Conservation (phyloP, 2,888 invertebrate species). For the Hermaeophaga mercurialis region DNA sequence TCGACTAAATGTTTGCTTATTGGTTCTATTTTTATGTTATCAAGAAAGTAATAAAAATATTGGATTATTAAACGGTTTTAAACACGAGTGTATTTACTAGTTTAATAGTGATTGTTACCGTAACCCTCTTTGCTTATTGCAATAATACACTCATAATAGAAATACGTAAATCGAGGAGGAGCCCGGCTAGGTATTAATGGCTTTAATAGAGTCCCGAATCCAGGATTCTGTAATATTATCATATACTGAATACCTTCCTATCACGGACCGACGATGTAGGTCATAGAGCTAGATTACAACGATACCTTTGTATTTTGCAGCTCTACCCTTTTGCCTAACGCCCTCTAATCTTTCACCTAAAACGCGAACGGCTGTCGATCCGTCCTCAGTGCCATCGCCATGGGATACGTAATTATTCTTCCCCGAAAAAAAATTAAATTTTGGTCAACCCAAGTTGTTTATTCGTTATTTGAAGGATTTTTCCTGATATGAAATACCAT, state of each 20-base stretch:
- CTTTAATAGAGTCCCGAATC: slow-evolving; percentile 3
- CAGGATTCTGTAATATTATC: background rate
- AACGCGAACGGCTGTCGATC: background rate
- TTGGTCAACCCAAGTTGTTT: too few relatives aligned
- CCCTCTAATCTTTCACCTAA: slow-evolving; percentile 7
- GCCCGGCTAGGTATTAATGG: slow-evolving; percentile 1
- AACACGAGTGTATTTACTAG: too few relatives aligned
- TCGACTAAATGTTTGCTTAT: too few relatives aligned
- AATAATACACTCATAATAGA: background rate
- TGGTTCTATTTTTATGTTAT: too few relatives aligned
- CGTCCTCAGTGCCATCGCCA: background rate
- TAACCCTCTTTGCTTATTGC: too few relatives aligned
- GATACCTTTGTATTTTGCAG: slow-evolving; percentile 11
- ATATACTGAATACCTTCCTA: background rate
- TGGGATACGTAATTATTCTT: too few relatives aligned
- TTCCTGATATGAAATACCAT: too few relatives aligned
- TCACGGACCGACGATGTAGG: slow-evolving; percentile 5
- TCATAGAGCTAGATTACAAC: slow-evolving; percentile 3
- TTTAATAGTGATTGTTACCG: too few relatives aligned
- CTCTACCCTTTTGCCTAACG: background rate
- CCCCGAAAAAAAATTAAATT: too few relatives aligned
- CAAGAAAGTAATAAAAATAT: too few relatives aligned
- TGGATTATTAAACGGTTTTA: too few relatives aligned
- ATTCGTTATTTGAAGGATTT: too few relatives aligned
- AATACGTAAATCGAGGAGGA: background rate